These are phyloP conservation scores for Halcyon badia DNA, from an alignment of 2,797 vertebrate genomes.

Conservation along the genomic window DNA sequence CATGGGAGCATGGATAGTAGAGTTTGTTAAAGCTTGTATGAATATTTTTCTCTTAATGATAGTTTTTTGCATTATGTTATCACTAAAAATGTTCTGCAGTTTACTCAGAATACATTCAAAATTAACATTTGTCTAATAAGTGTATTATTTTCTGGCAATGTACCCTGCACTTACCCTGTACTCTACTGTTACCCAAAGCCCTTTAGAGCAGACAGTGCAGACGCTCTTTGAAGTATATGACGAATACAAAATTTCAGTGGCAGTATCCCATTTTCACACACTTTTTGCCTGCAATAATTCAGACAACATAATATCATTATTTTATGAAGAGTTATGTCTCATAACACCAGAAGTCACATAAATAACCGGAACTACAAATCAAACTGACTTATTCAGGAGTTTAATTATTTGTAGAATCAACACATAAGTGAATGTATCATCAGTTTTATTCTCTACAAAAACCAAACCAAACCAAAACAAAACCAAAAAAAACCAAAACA, in stretches of 20 bases:
- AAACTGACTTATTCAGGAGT: neutral
- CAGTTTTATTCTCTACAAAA: neutral
- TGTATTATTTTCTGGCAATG: neutral
- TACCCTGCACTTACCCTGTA: accelerated
- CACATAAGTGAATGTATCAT: neutral
- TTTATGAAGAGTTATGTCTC: neutral
- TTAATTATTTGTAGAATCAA: neutral
- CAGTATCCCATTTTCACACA: neutral
- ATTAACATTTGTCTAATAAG: neutral
- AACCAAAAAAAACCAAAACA: neutral
- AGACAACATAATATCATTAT: neutral
- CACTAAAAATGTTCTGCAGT: neutral
- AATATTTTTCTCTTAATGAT: neutral
- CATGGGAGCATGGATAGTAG: neutral
- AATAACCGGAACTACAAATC: neutral
- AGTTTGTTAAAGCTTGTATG: neutral
- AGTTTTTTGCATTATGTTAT: neutral
- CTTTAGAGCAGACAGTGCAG: neutral
- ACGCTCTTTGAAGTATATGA: neutral
- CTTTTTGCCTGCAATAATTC: neutral
- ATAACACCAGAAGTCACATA: neutral
- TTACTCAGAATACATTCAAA: neutral
- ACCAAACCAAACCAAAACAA: neutral
- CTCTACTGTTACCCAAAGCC: neutral
- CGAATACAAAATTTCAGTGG: neutral